Base-by-base conservation (phyloP, 2,113 vertebrate species). In the Setophaga kirtlandii region DNA sequence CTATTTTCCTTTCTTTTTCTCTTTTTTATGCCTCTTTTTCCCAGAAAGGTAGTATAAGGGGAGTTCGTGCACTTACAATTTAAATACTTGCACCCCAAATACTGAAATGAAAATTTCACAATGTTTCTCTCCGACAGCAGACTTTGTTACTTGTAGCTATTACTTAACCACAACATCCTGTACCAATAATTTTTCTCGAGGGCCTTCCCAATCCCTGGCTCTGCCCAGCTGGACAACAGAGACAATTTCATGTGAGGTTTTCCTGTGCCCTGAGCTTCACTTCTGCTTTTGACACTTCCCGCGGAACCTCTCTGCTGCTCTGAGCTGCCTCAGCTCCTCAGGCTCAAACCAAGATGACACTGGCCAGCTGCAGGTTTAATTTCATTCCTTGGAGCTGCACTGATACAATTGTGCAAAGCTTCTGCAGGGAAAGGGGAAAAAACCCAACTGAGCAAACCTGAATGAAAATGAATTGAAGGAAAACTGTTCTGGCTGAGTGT, bases 211-310 rank as follows among this genome's bases (percentile, higher is more conserved):
- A 35, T 62, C 46, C 55, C 18, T 44, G 44, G 47, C 58, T 76
- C 35, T 82, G 18, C 49, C 37, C 31, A 2, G 27, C 1, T 46
- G 87, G 69, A 93, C 46, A 25, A n/a, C 4, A 28, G 67, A 74
- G 55, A 59, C 49, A 74, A 44, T 16, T 77, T 73, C 35, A 41
- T 12, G 28, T 8, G 24, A 84, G 65, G 28, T 94, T 89, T 90
- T 81, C 46, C 35, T 78, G 4, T 37, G 27, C 53, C 62, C 30
- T 23, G 73, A 75, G 81, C 69, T 91, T 94, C 62, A 30, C 78
- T 94, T 93, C 78, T 97, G 70, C 8, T 95, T 95, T 90, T 87
- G 82, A 31, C 35, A 3, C 78, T 93, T 93, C 65, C 84, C 68
- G 35, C 3, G 22, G 47, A 67, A 33, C 78, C 50, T 58, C 7